Conservation (phyloP, 2,113 vertebrate species). For the Pelobates fuscus region DNA sequence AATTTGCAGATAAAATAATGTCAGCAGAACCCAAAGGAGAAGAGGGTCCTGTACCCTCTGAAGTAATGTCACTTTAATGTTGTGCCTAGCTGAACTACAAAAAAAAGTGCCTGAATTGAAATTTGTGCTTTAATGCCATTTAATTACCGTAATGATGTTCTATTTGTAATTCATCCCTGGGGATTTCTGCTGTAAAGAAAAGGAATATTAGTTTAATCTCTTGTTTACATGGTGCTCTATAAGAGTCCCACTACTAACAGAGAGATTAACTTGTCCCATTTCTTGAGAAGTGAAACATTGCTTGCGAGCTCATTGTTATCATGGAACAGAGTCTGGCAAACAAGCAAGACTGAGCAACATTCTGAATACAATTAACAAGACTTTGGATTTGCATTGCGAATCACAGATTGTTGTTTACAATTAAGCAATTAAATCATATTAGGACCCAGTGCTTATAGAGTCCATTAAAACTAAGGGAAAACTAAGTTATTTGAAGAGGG, state of each 20-base stretch:
- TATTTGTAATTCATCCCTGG: too few relatives aligned
- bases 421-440: conserved; percentile 1
- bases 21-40: too few relatives aligned
- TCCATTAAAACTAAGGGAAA: background rate
- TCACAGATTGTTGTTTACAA: background rate
- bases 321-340: background rate
- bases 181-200: background rate
- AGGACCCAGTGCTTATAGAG: background rate
- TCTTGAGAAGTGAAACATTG: background rate
- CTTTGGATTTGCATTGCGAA: background rate
- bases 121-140: too few relatives aligned
- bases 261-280: background rate
- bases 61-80: too few relatives aligned
- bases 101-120: too few relatives aligned
- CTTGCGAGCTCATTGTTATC: background rate
- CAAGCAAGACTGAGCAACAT: background rate
- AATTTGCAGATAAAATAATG: too few relatives aligned
- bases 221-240: background rate
- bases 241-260: background rate
- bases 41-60: too few relatives aligned
- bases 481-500: background rate
- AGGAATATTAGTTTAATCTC: background rate
- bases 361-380: conserved; percentile 1
- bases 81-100: too few relatives aligned
- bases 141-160: too few relatives aligned